These are phyloP conservation scores for Gephyroberyx darwinii DNA, from an alignment of 2,797 vertebrate genomes.

Conservation along the genomic window DNA sequence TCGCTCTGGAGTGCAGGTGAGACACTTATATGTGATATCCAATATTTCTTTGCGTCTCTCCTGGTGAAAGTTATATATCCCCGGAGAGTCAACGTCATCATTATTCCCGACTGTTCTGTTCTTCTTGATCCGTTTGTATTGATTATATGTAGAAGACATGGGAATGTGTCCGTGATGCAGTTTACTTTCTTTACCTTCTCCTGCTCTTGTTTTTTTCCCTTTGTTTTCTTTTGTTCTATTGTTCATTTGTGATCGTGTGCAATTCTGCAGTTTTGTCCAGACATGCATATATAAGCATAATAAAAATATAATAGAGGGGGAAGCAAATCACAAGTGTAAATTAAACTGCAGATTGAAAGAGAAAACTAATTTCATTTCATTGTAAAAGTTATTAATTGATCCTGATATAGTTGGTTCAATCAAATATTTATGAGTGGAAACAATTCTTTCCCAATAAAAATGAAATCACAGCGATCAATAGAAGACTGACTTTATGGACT, in stretches of 20 bases:
- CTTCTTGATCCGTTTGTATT: background rate
- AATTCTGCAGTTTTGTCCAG: background rate
- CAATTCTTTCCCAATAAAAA: background rate
- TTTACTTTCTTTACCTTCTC: background rate
- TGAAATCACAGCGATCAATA: background rate
- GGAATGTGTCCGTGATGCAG: background rate
- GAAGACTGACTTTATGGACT: background rate
- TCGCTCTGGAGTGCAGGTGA: constrained; percentile 77
- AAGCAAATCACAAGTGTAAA: background rate
- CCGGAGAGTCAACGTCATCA: background rate
- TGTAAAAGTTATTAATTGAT: background rate
- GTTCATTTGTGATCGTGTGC: background rate
- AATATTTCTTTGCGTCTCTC: background rate
- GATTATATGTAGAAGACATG: background rate
- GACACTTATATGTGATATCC: constrained; percentile 7
- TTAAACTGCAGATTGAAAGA: constrained; percentile 1
- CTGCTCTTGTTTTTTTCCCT: too few species aligned
- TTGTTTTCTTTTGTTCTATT: background rate
- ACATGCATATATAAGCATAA: background rate
- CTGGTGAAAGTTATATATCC: background rate
- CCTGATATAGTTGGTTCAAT: background rate
- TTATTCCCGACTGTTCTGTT: background rate
- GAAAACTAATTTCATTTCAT: background rate
- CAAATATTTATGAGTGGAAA: background rate
- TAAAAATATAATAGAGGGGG: background rate